phyloP scores from a whole-genome alignment of 1,140 invertebrate genomes.

The Bombus turneri region DNA sequence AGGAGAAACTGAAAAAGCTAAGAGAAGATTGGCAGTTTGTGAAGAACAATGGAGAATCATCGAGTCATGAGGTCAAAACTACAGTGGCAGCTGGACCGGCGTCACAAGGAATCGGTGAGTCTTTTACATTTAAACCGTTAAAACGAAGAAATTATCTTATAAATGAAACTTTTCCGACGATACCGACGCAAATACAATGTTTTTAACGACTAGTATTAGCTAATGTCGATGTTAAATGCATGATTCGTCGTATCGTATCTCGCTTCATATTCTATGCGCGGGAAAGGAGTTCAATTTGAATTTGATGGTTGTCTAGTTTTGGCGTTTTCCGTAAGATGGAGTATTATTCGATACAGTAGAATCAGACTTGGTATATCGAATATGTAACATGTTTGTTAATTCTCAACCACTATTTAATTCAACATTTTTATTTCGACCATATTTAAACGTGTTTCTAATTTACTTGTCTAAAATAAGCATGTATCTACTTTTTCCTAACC shows the following conservation, averaged over 20 bases:
- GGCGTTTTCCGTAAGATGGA: not conserved
- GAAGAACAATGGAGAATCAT: constrained; percentile 79
- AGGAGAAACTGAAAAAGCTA: constrained; percentile 85
- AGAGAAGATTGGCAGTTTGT: constrained; percentile 85
- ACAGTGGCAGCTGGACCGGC: constrained; percentile 7
- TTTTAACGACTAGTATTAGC: not conserved
- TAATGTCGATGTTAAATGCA: not conserved
- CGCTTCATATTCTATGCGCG: not conserved
- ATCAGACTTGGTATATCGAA: not conserved
- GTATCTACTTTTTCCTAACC: not conserved
- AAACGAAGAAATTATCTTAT: not conserved
- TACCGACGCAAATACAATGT: not conserved
- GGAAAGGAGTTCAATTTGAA: not conserved
- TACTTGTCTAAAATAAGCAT: not conserved
- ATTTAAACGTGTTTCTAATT: not conserved
- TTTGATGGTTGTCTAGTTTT: not conserved
- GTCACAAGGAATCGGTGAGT: constrained; percentile 69
- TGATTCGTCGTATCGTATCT: not conserved
- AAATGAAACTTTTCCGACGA: not conserved
- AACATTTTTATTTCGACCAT: not conserved
- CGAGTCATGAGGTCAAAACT: constrained; percentile 58
- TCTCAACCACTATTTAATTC: not conserved
- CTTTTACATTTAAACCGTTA: not conserved
- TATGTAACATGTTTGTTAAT: not conserved
- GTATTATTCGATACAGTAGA: no score